Base-by-base conservation (phyloP, 2,888 invertebrate species). In the Synanthedon formicaeformis region DNA sequence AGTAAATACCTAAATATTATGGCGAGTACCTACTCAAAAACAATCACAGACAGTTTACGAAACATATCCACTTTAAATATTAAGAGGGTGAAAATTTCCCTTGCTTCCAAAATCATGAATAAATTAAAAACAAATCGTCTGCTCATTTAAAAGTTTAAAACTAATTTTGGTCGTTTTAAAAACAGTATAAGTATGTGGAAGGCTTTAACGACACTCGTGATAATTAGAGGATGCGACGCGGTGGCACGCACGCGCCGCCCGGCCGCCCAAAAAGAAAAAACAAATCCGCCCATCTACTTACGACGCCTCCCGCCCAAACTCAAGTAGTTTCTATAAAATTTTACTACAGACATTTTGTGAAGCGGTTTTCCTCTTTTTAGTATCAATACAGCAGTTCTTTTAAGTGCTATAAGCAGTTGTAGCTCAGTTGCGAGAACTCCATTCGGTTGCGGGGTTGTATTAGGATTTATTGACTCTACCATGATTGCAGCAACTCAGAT, bases 171-270 rank as follows among this genome's bases (percentile, higher is more conserved):
- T 66, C 61, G 59, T 63, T 66, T 71, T 65, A 59, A 63, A 69
- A 68, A 68, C 56, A 64, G 61, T 66, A 65, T 65, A 62, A 63
- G 58, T 45, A 45, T 45, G 45, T 45, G 45, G 45, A 45, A 34
- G 16, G 23, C 11, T 49, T 49, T 49, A 18, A 45, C 34, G 45
- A 49, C 49, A 54, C 53, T 54, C 50, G 55, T 53, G 52, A 40
- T 56, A 55, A 58, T 58, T 55, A 54, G 54, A 55, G 55, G 53
- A 52, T 51, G 65, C 62, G 64, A 75, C 60, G 70, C 71, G 58
- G 56, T 53, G 61, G 66, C 73, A 75, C 73, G 69, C 73, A 71
- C 69, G 64, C 60, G 55, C 52, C 51, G 51, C 51, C 54, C 18
- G 16, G 23, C 49, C 49, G 23, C 16, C 16, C 58, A 49, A 58